Percentiles rank a stretch among this genome's conserved stretches.
Evolutionary conservation across 53 echinoderm and acorn worm genomes (phyloP).

Genomic region (Hippasteria phrygiana): DNA sequence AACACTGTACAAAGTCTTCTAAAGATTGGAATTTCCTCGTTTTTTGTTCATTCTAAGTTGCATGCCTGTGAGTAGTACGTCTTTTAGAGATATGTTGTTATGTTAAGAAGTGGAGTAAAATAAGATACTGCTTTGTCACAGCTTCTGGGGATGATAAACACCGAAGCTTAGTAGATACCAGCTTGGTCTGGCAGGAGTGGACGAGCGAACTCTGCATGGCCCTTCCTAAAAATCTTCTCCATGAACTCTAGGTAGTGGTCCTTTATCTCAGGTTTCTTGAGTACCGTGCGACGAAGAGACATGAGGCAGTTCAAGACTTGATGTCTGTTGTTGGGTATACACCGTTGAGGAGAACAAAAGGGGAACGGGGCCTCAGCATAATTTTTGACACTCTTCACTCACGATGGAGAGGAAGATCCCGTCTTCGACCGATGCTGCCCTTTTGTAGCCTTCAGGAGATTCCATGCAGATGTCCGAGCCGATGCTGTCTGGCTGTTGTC

Average conservation of each 20-base stretch:
- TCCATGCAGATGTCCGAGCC: slow-evolving; percentile 17
- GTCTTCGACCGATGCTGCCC: slow-evolving; percentile 43
- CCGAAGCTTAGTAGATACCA: slow-evolving; percentile 64
- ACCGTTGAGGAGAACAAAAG: slow-evolving; percentile 25
- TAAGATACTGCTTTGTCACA: slow-evolving; percentile 45
- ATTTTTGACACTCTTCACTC: slow-evolving; percentile 20
- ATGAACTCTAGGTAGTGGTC: slow-evolving; percentile 53
- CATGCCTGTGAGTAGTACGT: slow-evolving; percentile 48
- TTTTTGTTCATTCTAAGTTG: no score
- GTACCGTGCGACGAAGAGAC: slow-evolving; percentile 41
- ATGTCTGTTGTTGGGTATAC: slow-evolving; percentile 55
- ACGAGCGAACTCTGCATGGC: slow-evolving; percentile 41
- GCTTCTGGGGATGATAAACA: slow-evolving; percentile 42
- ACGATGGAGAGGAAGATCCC: slow-evolving; percentile 42
- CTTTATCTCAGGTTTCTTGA: slow-evolving; percentile 45
- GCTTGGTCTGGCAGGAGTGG: slow-evolving; percentile 34
- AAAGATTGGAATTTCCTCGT: no score
- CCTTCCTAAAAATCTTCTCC: slow-evolving; percentile 42
- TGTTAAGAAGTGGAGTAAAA: slow-evolving; percentile 45
- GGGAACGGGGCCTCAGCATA: slow-evolving; percentile 38
- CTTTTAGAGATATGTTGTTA: slow-evolving; percentile 26
- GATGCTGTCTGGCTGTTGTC: not conserved
- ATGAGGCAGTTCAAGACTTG: slow-evolving; percentile 54
- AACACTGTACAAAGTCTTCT: no score
- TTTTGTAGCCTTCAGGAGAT: slow-evolving; percentile 44